Base-by-base conservation (phyloP, 2,888 invertebrate species). In the Labia minor region DNA sequence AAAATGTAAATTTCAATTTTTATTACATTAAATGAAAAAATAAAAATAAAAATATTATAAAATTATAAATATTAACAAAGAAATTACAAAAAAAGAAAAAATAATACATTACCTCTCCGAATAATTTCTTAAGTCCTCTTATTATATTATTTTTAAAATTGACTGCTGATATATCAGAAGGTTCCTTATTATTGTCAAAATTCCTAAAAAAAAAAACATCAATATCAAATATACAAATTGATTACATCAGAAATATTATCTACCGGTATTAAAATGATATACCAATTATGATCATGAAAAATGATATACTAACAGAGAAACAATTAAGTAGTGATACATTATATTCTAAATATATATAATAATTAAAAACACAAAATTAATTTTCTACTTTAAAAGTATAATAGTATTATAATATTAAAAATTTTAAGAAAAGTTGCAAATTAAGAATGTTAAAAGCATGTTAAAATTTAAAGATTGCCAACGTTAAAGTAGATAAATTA, bases 61-160 rank as follows among this genome's bases (percentile, higher is more conserved):
- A 26, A 26, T 26, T 6, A 26, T 26, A 26, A 26, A 6, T 26
- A 26, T 26, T 26, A 26, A 6, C 3, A 26, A 26, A 6, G 26
- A 26, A 26, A 6, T 26, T 6, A 26, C 8, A 26, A 26, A 26
- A 6, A 8, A 6, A 26, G 3, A 26, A 6, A 26, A 26, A 26
- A 6, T 26, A 6, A 26, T 26, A 65, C 3, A 68, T 66, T 68
- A 81, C 79, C 76, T 83, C 83, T 2, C 86, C 86, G 74, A 85
- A 84, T 64, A 86, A 72, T 67, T 77, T 75, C 65, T 76, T 77
- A 68, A 86, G 72, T 2, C 82, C 79, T 66, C 79, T 75, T 67
- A 80, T 74, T 69, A 87, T 79, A 74, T 84, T 82, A 64, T 82
- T 82, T 73, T 84, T 85, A 68, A 86, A 79, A 72, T 78, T 83